Evolutionary conservation across 2,113 vertebrate genomes (phyloP), one percentile per base, ranked within the genome.

Genomic region (Neodon shergylaensis): DNA sequence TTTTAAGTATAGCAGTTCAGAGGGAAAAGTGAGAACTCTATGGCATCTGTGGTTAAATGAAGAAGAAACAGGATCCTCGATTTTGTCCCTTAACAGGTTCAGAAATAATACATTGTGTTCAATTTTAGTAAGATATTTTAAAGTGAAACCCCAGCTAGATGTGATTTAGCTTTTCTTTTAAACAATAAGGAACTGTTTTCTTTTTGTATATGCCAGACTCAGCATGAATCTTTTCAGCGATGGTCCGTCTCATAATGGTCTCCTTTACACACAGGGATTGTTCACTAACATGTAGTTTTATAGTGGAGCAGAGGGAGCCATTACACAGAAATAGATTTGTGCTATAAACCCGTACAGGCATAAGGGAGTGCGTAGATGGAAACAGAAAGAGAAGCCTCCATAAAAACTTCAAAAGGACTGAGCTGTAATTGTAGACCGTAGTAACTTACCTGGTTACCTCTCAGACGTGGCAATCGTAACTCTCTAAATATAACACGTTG

Each of bases 261-360:
- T 5, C 73, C 88, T 28, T 14, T 92, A 92, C 91, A 58, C 87
- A 42, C 78, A 89, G 84, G 70, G 78, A 79, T 24, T 92, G 92
- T 58, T 26, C 8, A 97, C 28, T 91, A 95, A 97, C 73, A 95
- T 89, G 54, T 21, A 66, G 84, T 89, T 97, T 97, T 97, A 92
- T 73, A 95, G 84, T 52, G 72, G 96, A 92, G 96, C 78, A 94
- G 72, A 96, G 97, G 93, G 97, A 98, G 95, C 93, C 52, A 89
- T 97, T 92, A 95, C 7, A 76, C 4, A 42, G 81, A 97, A 97
- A 96, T 68, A 87, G 65, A 96, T 91, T 42, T 95, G 93, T 92
- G 86, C 70, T 74, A 0, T 95, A 97, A 98, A 97, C 63, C 90
- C 17, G 79, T 78, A 61, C 9, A 95, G 73, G 52, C 82, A 88